Evolutionary conservation across 2,888 invertebrate genomes (phyloP).

Genomic region (Monoplex corrugatus): DNA sequence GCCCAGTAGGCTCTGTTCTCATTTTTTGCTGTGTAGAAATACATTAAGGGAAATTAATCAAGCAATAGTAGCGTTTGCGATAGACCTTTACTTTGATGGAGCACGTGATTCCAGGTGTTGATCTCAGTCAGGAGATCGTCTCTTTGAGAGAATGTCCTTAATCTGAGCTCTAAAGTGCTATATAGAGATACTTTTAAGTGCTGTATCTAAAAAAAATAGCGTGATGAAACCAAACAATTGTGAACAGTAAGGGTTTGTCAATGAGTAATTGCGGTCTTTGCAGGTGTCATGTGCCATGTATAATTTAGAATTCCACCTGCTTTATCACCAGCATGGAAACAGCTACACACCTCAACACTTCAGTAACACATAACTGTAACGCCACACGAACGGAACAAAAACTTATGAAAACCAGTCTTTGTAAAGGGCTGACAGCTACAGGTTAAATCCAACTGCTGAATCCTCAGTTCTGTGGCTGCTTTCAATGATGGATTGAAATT

Average conservation of each 20-base stretch:
- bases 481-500: slow-evolving; percentile 48
- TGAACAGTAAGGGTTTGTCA: slow-evolving; percentile 52
- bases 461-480: slow-evolving; percentile 34
- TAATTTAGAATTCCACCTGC: neutral
- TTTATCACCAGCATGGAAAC: neutral
- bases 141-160: neutral
- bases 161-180: neutral
- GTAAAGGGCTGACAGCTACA: neutral
- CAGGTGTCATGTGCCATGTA: neutral
- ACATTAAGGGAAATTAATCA: neutral
- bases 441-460: slow-evolving; percentile 18
- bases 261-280: slow-evolving; percentile 54
- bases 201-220: slow-evolving; percentile 37
- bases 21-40: neutral
- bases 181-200: slow-evolving; percentile 40
- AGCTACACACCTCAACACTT: slow-evolving; percentile 18
- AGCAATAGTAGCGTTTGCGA: neutral
- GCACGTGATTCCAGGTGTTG: slow-evolving; percentile 19
- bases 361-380: slow-evolving; percentile 27
- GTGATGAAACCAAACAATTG: slow-evolving; percentile 49
- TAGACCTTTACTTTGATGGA: slow-evolving; percentile 16
- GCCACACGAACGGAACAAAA: slow-evolving; percentile 43
- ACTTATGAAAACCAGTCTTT: slow-evolving; percentile 46
- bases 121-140: neutral
- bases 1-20: neutral